Base-by-base conservation (phyloP, 1,140 invertebrate genomes). In the Oryzaephilus surinamensis region DNA sequence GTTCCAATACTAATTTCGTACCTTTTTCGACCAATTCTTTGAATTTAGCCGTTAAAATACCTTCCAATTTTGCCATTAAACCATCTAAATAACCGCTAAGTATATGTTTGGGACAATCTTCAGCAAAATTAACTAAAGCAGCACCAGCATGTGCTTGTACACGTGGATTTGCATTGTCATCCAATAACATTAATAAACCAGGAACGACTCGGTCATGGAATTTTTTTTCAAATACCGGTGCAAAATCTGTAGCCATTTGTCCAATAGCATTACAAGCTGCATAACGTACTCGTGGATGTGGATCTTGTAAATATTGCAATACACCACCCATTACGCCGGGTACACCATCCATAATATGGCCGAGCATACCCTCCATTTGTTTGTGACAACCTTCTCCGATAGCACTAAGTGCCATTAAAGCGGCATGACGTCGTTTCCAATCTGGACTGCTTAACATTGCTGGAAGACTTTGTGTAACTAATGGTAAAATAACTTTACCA, bases 211-310 rank as follows among this genome's bases (percentile, higher is more conserved):
- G 85, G 36, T 82, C 79, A 58, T 99, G 95, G 64, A 95, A 99
- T 66, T 97, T 97, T 67, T 97, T 97, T 63, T 99, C 90, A 55
- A 99, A 95, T 6, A 73, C 71, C 3, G 93, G 93, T 4, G 91
- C 91, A 72, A 99, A 99, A 65, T 99, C 97, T 8, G 93, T 92
- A 1, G 92, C 90, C 89, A 99, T 95, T 69, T 99, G 96, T 10
- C 97, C 97, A 23, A 99, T 76, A n/a, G 94, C 92, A 70, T 99
- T 99, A 60, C 97, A 99, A 29, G 91, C 90, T 16, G 97, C 96
- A 58, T 97, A 97, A 27, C 92, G 73, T 0, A 97, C 93, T 45
- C 91, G 69, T 8, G 90, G 90, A 70, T 96, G 90, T 76, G 85
- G 49, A 42, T 58, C 55, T 51, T 57, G 54, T 11, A 59, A 32